phyloP scores from a whole-genome alignment of 1,140 invertebrate species.

The Colletes gigas region DNA sequence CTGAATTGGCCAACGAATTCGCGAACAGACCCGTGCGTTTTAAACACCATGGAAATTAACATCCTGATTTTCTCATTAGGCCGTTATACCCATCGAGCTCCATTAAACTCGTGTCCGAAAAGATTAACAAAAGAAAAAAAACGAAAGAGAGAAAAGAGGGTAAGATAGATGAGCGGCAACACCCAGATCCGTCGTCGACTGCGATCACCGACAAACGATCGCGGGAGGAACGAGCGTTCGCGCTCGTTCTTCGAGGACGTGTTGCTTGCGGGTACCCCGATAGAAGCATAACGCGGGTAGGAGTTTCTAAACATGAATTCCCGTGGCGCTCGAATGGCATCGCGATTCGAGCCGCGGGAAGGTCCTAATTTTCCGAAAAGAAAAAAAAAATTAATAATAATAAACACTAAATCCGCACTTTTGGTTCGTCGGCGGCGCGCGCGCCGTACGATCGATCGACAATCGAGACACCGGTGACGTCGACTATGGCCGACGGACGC shows the following conservation, averaged over 20 bases:
- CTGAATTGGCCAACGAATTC: constrained; percentile 61
- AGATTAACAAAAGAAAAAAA: constrained; percentile 33
- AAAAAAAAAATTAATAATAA: constrained; percentile 64
- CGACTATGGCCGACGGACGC: neutral
- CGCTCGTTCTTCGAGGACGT: constrained; percentile 51
- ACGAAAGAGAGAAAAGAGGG: constrained; percentile 23
- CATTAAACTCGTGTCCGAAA: constrained; percentile 57
- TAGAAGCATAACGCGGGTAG: constrained; percentile 82
- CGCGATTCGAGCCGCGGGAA: constrained; percentile 66
- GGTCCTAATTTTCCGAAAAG: constrained; percentile 73
- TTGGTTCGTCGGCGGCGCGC: constrained; percentile 44
- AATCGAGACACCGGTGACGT: constrained; percentile 4
- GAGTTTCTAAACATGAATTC: constrained; percentile 78
- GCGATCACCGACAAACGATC: constrained; percentile 36
- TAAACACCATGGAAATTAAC: constrained; percentile 77
- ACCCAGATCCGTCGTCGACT: constrained; percentile 48
- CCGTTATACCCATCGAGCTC: constrained; percentile 70
- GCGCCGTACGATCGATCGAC: constrained; percentile 38
- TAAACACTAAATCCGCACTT: constrained; percentile 64
- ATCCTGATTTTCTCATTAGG: constrained; percentile 79
- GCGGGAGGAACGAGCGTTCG: constrained; percentile 45
- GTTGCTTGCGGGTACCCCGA: constrained; percentile 78
- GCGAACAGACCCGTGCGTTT: constrained; percentile 63
- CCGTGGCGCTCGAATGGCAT: constrained; percentile 63
- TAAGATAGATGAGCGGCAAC: constrained; percentile 13